Conservation (phyloP, 92 coral and sea anemone species). For the Actinernus sp. region DNA sequence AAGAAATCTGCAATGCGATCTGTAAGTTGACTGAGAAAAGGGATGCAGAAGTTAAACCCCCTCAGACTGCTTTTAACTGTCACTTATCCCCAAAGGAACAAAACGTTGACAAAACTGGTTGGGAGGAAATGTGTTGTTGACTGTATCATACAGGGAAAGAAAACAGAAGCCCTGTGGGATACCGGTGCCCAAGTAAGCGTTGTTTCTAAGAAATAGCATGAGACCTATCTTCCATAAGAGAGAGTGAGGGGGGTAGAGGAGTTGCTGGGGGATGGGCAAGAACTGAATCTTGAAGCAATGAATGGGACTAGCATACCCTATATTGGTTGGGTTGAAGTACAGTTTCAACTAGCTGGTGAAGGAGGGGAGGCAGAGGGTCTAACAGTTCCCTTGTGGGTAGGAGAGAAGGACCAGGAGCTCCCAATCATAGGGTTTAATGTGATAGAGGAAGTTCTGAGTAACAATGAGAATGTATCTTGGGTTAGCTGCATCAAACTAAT, state of each 20-base stretch:
- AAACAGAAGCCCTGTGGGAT: slow-evolving; percentile 62
- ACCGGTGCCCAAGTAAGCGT: slow-evolving; percentile 72
- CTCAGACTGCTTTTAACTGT: background rate
- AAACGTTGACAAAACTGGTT: slow-evolving; percentile 30
- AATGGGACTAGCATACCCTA: slow-evolving; percentile 66
- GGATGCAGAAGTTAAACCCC: background rate
- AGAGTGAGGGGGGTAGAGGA: slow-evolving; percentile 34
- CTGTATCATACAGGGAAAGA: slow-evolving; percentile 34
- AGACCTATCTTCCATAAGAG: slow-evolving; percentile 26
- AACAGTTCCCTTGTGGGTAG: slow-evolving; percentile 48
- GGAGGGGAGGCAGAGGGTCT: slow-evolving; percentile 27
- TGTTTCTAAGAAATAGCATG: slow-evolving; percentile 17
- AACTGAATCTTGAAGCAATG: slow-evolving; percentile 54
- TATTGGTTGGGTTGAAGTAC: slow-evolving; percentile 55
- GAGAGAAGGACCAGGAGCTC: slow-evolving; percentile 31
- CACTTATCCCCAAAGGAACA: slow-evolving; percentile 58
- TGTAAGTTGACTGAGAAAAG: background rate
- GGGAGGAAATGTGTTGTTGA: slow-evolving; percentile 47
- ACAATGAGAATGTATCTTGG: background rate
- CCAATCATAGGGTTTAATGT: slow-evolving; percentile 71
- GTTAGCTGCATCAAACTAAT: background rate
- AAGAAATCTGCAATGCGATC: background rate
- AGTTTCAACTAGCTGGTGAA: slow-evolving; percentile 39
- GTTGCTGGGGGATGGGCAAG: slow-evolving; percentile 37
- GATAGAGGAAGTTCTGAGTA: slow-evolving; percentile 39